Base-by-base conservation (phyloP, 2,113 vertebrate genomes). In the Hucho hucho region DNA sequence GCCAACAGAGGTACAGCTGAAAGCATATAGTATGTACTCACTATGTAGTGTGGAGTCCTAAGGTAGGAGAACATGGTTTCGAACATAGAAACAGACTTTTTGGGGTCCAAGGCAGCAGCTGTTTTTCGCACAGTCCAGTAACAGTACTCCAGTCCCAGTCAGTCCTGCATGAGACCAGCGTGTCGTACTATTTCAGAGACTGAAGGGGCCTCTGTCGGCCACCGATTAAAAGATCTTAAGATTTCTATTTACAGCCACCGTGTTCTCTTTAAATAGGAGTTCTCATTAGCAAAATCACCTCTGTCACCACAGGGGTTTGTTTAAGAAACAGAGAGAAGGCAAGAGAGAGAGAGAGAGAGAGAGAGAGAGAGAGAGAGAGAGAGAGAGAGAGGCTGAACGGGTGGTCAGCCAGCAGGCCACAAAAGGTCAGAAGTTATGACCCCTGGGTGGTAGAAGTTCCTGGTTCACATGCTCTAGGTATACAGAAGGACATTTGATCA, bases 41-140 rank as follows among this genome's bases (percentile, higher is more conserved):
- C 91, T 16, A 87, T 76, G 65, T 90, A 89, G 53, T 89, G 83
- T 3, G 92, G 88, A 73, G 16, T 89, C 85, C 74, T 88, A 79
- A 91, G 47, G 79, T 91, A 92, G 3, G 90, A 92, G 70, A 91
- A 91, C 90, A 92, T 93, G 47, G 70, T 64, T 64, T n/a, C 64
- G 29, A 63, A 56, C 75, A 25, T 82, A 76, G 28, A 16, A 0
- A 0, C 18, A 0, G 53, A 9, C 59, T 75, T 26, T 32, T 65
- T 3, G 9, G 16, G 7, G 66, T 32, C 74, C 11, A 66, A 20
- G 53, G 22, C 20, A 70, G 47, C 53, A 61, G 61, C 64, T 0
- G 29, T 75, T 61, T 75, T 70, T 28, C 22, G 9, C 37, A 43
- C 37, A 3, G 49, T 53, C 49, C 49, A 53, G 14, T 53, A 53